A percentile compares a stretch with the other conserved stretches of the same genome.
Evolutionary conservation across 2,888 invertebrate species (phyloP).

Genomic region (Strigamia transsilvanica): DNA sequence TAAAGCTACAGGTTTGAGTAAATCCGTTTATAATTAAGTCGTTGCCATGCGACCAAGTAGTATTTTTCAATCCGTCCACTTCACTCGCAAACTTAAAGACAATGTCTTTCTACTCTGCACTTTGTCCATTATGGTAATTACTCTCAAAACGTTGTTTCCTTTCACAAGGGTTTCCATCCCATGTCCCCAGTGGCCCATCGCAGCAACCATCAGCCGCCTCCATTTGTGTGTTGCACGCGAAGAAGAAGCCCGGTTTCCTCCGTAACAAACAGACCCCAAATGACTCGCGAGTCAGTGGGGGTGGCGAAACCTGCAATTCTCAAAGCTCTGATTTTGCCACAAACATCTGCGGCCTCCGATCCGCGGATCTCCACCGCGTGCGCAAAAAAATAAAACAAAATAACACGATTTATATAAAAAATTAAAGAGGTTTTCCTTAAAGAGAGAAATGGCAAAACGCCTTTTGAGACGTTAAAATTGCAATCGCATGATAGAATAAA

Average conservation of each 20-base stretch:
- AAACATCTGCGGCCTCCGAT: constrained; percentile 14
- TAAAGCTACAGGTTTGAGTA: constrained; percentile 20
- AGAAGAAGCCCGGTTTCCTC: background rate
- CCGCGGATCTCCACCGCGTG: background rate
- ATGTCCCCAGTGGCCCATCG: constrained; percentile 12
- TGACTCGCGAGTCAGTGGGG: constrained; percentile 26
- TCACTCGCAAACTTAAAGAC: constrained; percentile 13
- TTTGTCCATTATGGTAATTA: constrained; percentile 51
- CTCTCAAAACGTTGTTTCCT: constrained; percentile 38
- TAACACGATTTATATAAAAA: background rate
- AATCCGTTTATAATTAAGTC: constrained; percentile 30
- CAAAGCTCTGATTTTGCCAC: constrained; percentile 7
- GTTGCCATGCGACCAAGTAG: constrained; percentile 16
- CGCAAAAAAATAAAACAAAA: background rate
- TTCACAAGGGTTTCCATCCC: constrained; percentile 13
- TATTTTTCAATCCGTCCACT: constrained; percentile 18
- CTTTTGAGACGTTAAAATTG: constrained; percentile 25
- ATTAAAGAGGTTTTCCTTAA: background rate
- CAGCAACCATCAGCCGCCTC: constrained; percentile 25
- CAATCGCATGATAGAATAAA: constrained; percentile 15
- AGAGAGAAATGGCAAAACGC: background rate
- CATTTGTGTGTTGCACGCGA: constrained; percentile 26
- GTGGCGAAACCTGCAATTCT: constrained; percentile 16
- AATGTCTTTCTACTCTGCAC: constrained; percentile 9
- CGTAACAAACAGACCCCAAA: constrained; percentile 30